Evolutionary conservation across 1,140 invertebrate genomes (phyloP).

Genomic region (Triops longicaudatus): DNA sequence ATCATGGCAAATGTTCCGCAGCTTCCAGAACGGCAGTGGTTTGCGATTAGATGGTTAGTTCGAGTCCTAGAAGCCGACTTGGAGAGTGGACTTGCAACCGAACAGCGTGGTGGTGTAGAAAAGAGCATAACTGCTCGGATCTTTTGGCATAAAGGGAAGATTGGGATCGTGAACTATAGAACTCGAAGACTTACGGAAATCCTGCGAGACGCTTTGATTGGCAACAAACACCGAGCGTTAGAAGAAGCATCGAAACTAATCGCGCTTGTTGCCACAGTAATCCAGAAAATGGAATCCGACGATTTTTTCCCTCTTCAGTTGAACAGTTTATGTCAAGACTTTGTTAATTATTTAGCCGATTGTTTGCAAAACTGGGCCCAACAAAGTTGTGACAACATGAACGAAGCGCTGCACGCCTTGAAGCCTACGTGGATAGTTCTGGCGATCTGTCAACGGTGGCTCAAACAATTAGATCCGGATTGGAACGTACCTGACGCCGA

Average conservation of each 20-base stretch:
- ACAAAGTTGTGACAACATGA: background rate
- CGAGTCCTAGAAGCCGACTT: background rate
- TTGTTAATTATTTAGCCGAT: background rate
- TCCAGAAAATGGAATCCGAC: background rate
- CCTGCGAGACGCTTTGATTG: background rate
- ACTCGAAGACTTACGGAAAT: background rate
- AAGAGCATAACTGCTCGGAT: background rate
- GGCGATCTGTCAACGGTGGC: background rate
- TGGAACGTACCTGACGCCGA: background rate
- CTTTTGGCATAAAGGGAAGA: background rate
- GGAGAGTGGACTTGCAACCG: background rate
- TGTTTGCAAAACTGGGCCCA: background rate
- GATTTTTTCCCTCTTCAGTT: background rate
- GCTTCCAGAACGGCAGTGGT: background rate
- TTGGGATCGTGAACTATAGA: background rate
- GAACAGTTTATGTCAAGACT: background rate
- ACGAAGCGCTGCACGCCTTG: background rate
- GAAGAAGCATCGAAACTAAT: background rate
- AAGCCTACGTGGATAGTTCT: background rate
- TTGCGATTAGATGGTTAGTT: background rate
- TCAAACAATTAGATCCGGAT: background rate
- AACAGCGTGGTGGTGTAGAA: background rate
- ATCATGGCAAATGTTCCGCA: background rate
- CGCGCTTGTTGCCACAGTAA: background rate
- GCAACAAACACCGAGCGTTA: background rate